phyloP scores from a whole-genome alignment of 2,888 invertebrate species.

The Drosophila quinaria region DNA sequence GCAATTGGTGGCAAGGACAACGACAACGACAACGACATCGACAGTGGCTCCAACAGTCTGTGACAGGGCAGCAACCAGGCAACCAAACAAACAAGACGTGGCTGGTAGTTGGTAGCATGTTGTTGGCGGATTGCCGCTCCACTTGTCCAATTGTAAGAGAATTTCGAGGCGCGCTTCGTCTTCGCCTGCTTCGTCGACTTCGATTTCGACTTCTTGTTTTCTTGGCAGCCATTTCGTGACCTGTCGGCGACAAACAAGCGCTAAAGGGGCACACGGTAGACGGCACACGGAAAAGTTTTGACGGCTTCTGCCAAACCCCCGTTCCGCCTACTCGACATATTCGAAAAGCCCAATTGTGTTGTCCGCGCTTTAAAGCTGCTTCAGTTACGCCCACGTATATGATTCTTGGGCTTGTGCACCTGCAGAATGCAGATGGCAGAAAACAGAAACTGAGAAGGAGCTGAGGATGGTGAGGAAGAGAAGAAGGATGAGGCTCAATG shows the following conservation, averaged over 20 bases:
- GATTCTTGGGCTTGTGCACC: constrained; percentile 53
- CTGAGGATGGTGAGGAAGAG: background rate
- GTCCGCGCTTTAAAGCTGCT: constrained; percentile 58
- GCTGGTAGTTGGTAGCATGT: constrained; percentile 23
- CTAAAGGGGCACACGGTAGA: constrained; percentile 40
- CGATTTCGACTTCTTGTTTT: constrained; percentile 14
- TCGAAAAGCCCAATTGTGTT: constrained; percentile 30
- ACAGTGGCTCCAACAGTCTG: constrained; percentile 60
- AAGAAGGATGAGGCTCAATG: background rate
- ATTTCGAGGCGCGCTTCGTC: constrained; percentile 63
- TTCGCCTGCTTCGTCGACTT: background rate
- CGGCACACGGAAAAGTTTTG: constrained; percentile 61
- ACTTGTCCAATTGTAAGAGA: constrained; percentile 73
- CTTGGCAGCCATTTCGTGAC: constrained; percentile 69
- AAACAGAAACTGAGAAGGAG: constrained; percentile 26
- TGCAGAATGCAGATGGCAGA: constrained; percentile 49
- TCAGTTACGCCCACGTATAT: constrained; percentile 58
- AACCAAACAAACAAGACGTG: constrained; percentile 15
- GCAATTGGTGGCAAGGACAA: constrained; percentile 38
- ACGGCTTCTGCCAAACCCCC: constrained; percentile 48
- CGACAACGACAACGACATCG: constrained; percentile 25
- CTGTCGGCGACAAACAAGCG: constrained; percentile 66
- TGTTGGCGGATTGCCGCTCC: constrained; percentile 54
- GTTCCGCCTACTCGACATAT: constrained; percentile 4
- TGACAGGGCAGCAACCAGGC: constrained; percentile 31